A percentile compares a stretch with the other conserved stretches of the same genome.
Evolutionary conservation across 2,888 invertebrate genomes (phyloP).

Genomic region (Clepsis dumicolana): DNA sequence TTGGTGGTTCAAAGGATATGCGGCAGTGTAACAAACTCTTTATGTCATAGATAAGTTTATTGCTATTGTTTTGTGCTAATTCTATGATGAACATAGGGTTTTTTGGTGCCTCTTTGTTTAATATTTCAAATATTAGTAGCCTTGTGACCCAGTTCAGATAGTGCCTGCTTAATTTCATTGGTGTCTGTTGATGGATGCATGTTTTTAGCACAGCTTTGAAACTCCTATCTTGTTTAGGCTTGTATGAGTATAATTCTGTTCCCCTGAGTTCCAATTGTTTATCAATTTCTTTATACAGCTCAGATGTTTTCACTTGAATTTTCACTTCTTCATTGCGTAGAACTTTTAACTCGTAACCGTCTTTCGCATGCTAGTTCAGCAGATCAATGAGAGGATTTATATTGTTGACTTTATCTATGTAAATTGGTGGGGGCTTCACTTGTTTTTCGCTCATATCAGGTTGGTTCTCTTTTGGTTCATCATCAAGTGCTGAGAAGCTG

Average conservation of each 20-base stretch:
- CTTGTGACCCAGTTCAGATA: slow-evolving; percentile 30
- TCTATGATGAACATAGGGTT: slow-evolving; percentile 27
- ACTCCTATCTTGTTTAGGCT: slow-evolving; percentile 41
- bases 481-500: slow-evolving; percentile 1
- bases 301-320: slow-evolving; percentile 30
- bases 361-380: slow-evolving; percentile 33
- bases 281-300: slow-evolving; percentile 31
- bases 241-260: slow-evolving; percentile 45
- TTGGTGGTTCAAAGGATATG: slow-evolving; percentile 16
- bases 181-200: slow-evolving; percentile 42
- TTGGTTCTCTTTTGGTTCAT: not conserved
- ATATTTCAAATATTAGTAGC: slow-evolving; percentile 37
- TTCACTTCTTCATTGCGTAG: slow-evolving; percentile 16
- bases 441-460: not conserved
- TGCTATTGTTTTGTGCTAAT: slow-evolving; percentile 1
- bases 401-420: slow-evolving; percentile 43
- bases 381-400: slow-evolving; percentile 44
- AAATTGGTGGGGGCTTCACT: slow-evolving; percentile 39
- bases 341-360: slow-evolving; percentile 16
- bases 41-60: slow-evolving; percentile 22
- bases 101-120: slow-evolving; percentile 36
- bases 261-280: slow-evolving; percentile 34
- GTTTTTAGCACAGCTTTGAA: slow-evolving; percentile 42
- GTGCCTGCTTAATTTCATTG: slow-evolving; percentile 39
- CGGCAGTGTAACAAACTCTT: slow-evolving; percentile 37